Evolutionary conservation across 2,888 invertebrate genomes (phyloP), one percentile per base, ranked within the genome.

Genomic region (Caenorhabditis macrosperma): DNA sequence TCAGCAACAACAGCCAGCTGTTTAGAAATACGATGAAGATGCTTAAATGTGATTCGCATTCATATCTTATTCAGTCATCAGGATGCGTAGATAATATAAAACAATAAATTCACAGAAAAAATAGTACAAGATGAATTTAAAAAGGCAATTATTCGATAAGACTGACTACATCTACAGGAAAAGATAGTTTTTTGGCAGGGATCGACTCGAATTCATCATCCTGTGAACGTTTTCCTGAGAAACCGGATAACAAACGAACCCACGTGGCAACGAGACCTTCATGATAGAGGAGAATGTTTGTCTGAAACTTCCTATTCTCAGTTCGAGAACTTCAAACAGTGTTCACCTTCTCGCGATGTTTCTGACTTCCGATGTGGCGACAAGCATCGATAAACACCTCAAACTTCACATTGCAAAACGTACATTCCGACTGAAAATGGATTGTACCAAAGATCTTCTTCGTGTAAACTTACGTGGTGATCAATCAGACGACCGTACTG

Each of bases 241-340:
- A 17, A 26, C 10, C 41, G 15, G 67, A 54, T n/a, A 67, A 22
- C 6, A 67, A n/a, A 30, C 67, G 67, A 0, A 67, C 67, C 67
- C 55, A 67, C 2, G 46, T 57, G 0, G 46, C 67, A 12, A 67
- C 67, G 9, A 46, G 30, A 17, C 55, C 46, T 26, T 67, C 67
- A 1, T 55, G 44, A 33, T 50, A 63, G 10, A 12, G 38, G 0
- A 63, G n/a, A 7, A 50, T 50, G 26, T 22, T 63, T 12, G 50
- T 63, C 63, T 63, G 22, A 9, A 26, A 38, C 33, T 20, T 2
- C 1, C 26, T 44, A 22, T 15, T 1, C 15, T 1, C 48, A 22
- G 12, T 7, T 20, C 17, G 9, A 50, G 10, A 26, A 15, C 9
- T 50, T 33, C 3, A 12, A 61, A 44, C 46, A 33, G 9, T 7